Base-by-base conservation (phyloP, 2,888 invertebrate genomes). In the Calameuta idolon region DNA sequence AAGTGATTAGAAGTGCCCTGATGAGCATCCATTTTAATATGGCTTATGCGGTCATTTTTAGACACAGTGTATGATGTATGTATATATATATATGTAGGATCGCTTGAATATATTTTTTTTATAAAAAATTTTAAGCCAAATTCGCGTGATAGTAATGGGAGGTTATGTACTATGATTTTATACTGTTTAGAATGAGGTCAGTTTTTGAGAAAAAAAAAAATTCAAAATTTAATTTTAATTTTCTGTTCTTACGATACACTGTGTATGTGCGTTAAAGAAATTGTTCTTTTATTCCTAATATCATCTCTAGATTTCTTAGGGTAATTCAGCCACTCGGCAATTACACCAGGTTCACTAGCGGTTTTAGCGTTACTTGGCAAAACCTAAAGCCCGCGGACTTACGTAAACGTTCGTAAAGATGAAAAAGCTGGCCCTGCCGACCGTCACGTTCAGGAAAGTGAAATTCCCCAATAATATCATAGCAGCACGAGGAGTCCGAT, bases 381-480 rank as follows among this genome's bases (percentile, higher is more conserved):
- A 78, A 75, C 55, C 55, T 55, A 12, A 55, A 55, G 34, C 37
- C 33, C 40, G 55, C 11, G 33, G 34, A 31, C 78, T 78, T 76
- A 78, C 78, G 73, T 73, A 78, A 78, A 78, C 73, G 73, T 73
- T 73, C 78, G 78, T 37, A 33, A 71, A 69, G 74, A 37, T 23
- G 78, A 78, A 78, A 78, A 78, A 78, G 40, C 40, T 35, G 69
- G 75, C 73, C 33, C 68, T 15, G 78, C 69, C 73, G 71, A 69
- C 55, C 78, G 78, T 78, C 78, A 78, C 78, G 78, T 78, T 75
- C 55, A 75, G 78, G 75, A 78, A 78, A 78, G 78, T 78, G 78
- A 78, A 78, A 78, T 78, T 78, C 76, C 23, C 69, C 76, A 75
- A 77, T 77, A 74, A 75, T 77, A 75, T 77, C 77, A 34, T 75